phyloP scores from a whole-genome alignment of 2,888 invertebrate species.

The Netelia virgata region DNA sequence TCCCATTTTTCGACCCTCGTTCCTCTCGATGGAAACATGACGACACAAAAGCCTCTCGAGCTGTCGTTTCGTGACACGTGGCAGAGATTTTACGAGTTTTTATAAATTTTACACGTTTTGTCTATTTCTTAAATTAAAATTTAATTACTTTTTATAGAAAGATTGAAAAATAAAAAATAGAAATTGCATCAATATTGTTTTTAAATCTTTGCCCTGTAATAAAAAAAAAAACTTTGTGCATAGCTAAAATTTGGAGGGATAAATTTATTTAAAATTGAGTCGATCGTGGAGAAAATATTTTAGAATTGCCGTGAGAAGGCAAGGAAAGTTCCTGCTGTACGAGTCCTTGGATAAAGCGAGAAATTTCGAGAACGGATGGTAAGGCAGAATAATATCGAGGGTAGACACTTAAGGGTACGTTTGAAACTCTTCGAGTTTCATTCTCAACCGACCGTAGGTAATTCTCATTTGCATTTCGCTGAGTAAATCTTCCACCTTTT shows the following conservation, averaged over 20 bases:
- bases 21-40: neutral
- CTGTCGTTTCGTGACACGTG: conserved; percentile 46
- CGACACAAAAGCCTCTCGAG: conserved; percentile 1
- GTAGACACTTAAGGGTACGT: neutral
- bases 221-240: neutral
- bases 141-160: neutral
- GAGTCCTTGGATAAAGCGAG: neutral
- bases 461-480: too few species aligned
- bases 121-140: neutral
- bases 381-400: neutral
- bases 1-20: conserved; percentile 13
- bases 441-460: too few species aligned
- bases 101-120: neutral
- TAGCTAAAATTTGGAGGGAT: too few species aligned
- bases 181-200: neutral
- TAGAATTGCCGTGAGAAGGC: neutral
- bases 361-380: neutral
- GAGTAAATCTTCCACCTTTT: neutral
- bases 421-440: neutral
- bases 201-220: too few species aligned
- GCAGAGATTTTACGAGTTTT: neutral
- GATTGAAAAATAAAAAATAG: neutral
- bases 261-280: too few species aligned
- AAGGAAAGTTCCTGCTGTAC: neutral
- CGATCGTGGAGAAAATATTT: neutral